phyloP scores from a whole-genome alignment of 2,888 invertebrate genomes.

The Pristionchus fissidentatus region DNA sequence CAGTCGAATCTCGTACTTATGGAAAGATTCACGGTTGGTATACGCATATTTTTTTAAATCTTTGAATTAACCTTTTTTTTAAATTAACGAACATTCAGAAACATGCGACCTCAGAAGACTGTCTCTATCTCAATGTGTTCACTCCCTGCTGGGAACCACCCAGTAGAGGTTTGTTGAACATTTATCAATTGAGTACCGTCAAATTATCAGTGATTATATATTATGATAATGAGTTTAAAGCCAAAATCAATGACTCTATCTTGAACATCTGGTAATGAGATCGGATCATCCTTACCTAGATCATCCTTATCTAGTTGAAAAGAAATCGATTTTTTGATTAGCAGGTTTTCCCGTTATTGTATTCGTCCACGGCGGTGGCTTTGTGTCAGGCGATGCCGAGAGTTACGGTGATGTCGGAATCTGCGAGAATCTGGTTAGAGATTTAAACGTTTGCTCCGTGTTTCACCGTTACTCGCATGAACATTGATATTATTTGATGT shows the following conservation, averaged over 20 bases:
- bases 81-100: not conserved
- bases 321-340: too few species aligned
- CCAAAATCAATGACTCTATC: too few species aligned
- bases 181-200: too few species aligned
- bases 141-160: constrained; percentile 39
- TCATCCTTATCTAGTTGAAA: too few species aligned
- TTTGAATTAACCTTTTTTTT: too few species aligned
- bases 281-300: too few species aligned
- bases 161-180: not conserved
- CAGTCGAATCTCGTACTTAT: constrained; percentile 51
- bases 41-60: not conserved
- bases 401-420: constrained; percentile 63
- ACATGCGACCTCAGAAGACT: constrained; percentile 21
- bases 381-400: constrained; percentile 56
- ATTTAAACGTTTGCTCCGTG: not conserved
- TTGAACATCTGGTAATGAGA: too few species aligned
- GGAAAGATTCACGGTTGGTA: too few species aligned
- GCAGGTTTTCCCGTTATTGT: constrained; percentile 54
- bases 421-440: constrained; percentile 54
- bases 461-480: too few species aligned
- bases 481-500: too few species aligned
- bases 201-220: too few species aligned
- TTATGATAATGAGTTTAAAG: too few species aligned
- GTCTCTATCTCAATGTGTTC: constrained; percentile 42
- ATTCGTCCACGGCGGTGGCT: constrained; percentile 63